Percentiles rank a stretch among this genome's conserved stretches.
Evolutionary conservation across 1,140 invertebrate species (phyloP).

Genomic region (Oppia nitens): DNA sequence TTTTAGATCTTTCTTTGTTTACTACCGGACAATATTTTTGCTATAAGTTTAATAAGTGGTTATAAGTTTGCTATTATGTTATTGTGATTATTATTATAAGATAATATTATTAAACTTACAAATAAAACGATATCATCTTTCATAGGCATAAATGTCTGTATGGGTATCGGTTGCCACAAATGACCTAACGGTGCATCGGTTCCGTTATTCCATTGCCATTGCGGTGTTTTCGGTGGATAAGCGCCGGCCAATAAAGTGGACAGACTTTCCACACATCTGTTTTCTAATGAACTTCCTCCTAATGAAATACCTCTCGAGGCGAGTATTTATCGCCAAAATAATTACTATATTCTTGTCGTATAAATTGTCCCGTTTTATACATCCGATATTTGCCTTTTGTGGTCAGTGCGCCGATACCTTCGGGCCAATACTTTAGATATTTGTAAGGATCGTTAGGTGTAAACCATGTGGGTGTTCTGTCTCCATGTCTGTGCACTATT

Average conservation of each 20-base stretch:
- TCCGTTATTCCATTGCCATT: slow-evolving; percentile 35
- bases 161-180: slow-evolving; percentile 68
- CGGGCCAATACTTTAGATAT: slow-evolving; percentile 41
- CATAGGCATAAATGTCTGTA: slow-evolving; percentile 26
- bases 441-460: slow-evolving; percentile 53
- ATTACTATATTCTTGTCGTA: slow-evolving; percentile 42
- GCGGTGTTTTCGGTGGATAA: slow-evolving; percentile 14
- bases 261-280: slow-evolving; percentile 72
- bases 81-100: too few species aligned
- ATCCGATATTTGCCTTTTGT: slow-evolving; percentile 37
- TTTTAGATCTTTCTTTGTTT: neutral
- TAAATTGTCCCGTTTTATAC: slow-evolving; percentile 38
- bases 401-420: slow-evolving; percentile 57
- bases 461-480: slow-evolving; percentile 44
- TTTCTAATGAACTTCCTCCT: slow-evolving; percentile 56
- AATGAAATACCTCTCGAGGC: slow-evolving; percentile 42
- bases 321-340: slow-evolving; percentile 40
- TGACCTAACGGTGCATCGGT: neutral
- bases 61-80: too few species aligned
- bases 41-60: too few species aligned
- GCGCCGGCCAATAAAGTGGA: neutral
- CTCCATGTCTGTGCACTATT: slow-evolving; percentile 35
- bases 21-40: slow-evolving; percentile 4
- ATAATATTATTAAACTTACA: too few species aligned
- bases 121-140: slow-evolving; percentile 5